Base-by-base conservation (phyloP, 2,113 vertebrate genomes). In the Myotis lucifugus region DNA sequence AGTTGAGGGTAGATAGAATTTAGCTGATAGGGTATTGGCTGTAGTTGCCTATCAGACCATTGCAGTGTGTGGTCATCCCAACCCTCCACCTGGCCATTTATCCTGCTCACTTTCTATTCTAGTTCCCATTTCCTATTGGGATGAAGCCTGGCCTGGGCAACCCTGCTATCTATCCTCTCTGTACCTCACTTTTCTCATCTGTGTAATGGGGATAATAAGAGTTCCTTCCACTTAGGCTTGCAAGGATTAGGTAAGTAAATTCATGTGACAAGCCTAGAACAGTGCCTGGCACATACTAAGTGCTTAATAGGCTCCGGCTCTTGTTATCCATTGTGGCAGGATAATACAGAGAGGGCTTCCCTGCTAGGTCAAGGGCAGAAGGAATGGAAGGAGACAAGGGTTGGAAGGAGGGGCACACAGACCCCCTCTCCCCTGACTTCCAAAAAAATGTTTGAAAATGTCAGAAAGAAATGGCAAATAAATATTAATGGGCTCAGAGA, bases 141-240 rank as follows among this genome's bases (percentile, higher is more conserved):
- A 18, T 14, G 10, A 42, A 88, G 52, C 46, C 82, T 84, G 42
- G 34, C 32, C 17, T 40, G 17, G 8, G 34, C 73, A 83, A 48
- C 3, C 59, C 42, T 12, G 27, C 29, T 37, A 2, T 48, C 29
- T 34, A 42, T 27, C 56, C 9, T 81, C 46, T 72, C 83, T 27
- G 61, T 78, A 50, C 27, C 66, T 93, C 52, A 25, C 56, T 93
- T 77, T 87, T 59, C 85, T 95, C 59, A 34, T 34, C 90, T 93
- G 88, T 74, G 4, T 76, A 42, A 27, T 85, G 72, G 6, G 84
- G 37, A 37, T 66, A 37, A 19, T 50, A 46, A 56, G 50, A 56
- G 29, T 6, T 8, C 27, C 18, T 74, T 70, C 64, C 48, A 25
- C 34, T 74, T 29, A 89, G 64, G 25, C 42, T 27, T 42, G 27